Evolutionary conservation across 2,113 vertebrate genomes (phyloP), one percentile per base, ranked within the genome.

Genomic region (Uria aalge): DNA sequence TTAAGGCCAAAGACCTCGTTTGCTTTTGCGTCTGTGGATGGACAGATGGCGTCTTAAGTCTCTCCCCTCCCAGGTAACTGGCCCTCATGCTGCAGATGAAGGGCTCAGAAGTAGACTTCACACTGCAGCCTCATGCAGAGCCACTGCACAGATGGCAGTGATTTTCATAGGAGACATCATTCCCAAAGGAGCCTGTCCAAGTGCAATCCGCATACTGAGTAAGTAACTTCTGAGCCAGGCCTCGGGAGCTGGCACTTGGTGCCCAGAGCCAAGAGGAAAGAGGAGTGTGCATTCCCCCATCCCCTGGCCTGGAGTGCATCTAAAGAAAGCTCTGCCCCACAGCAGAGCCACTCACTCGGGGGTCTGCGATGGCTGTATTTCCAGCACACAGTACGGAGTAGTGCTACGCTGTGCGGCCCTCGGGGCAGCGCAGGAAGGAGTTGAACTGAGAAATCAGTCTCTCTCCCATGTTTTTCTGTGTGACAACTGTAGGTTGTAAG

Each of bases 141-240:
- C 43, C 26, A 17, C 60, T n/a, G 60, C 62, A 71, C 43, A 64
- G 50, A 18, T 8, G 21, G 62, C 80, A 55, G 40, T 18, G 23
- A 32, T 60, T 84, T 75, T 79, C 38, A 12, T 38, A 26, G 45
- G 55, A 59, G 60, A 36, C 15, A 24, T 14, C 7, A 68, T 63
- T 72, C 43, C 91, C 56, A 75, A 53, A 72, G 32, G 48, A 79
- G 74, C 34, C 34, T 88, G 34, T 24, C 45, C 67, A 24, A 43
- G 27, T 15, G 19, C 60, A 19, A 19, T 24, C 34, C 0, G 1
- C 48, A 62, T 1, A 30, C 57, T 8, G 36, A 38, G 60, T 4
- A 29, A 71, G 15, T 15, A 43, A 74, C 40, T 77, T 40, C 50
- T 64, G 66, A 62, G 60, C 9, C 15, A 63, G 57, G 62, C 29